Evolutionary conservation across 2,888 invertebrate species (phyloP).

Genomic region (Andrena trimmerana): DNA sequence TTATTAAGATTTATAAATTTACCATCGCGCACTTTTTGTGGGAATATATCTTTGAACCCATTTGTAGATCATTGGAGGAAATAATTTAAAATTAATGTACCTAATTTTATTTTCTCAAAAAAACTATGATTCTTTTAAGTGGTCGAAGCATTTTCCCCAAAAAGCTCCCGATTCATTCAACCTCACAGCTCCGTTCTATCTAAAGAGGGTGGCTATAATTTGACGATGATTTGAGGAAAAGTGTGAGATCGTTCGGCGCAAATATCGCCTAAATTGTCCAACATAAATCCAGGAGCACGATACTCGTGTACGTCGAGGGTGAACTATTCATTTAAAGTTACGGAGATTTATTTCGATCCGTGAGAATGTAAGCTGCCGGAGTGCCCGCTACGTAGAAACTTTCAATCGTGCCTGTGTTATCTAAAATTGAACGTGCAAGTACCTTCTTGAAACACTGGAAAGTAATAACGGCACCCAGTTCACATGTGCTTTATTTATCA

Average conservation of each 20-base stretch:
- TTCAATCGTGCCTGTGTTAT: constrained; percentile 30
- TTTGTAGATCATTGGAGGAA: too few species aligned
- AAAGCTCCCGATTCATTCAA: too few species aligned
- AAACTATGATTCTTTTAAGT: too few species aligned
- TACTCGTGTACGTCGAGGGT: not conserved
- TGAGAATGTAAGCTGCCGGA: constrained; percentile 26
- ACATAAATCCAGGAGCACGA: not conserved
- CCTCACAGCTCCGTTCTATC: too few species aligned
- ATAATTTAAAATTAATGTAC: too few species aligned
- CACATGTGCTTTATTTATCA: constrained; percentile 11
- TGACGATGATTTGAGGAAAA: constrained; percentile 3
- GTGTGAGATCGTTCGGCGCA: constrained; percentile 27
- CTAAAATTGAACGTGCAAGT: constrained; percentile 31
- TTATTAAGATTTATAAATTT: too few species aligned
- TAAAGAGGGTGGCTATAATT: constrained; percentile 19
- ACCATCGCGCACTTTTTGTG: too few species aligned
- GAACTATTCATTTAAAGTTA: not conserved
- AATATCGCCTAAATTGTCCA: constrained; percentile 10
- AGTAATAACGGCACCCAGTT: constrained; percentile 28
- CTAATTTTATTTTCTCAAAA: too few species aligned
- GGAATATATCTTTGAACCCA: too few species aligned
- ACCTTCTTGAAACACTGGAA: constrained; percentile 6
- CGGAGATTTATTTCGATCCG: constrained; percentile 24
- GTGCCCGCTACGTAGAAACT: constrained; percentile 22
- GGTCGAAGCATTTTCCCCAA: too few species aligned